Evolutionary conservation across 2,797 vertebrate genomes (phyloP).

Genomic region (Taeniopygia guttata): DNA sequence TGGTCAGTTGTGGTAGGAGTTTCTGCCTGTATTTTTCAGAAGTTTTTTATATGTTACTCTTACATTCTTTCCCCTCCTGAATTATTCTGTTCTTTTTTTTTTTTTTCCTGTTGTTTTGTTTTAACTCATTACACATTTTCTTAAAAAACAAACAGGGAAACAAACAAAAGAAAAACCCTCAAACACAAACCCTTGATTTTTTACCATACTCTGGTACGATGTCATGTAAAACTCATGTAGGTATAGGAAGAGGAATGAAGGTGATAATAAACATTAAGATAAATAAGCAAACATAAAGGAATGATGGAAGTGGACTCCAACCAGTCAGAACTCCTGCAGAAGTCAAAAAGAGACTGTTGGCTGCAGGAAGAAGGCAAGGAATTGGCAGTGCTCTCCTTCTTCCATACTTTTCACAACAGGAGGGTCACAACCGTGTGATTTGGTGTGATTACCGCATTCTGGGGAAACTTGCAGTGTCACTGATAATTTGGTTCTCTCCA

Average conservation of each 20-base stretch:
- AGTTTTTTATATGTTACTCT: not conserved
- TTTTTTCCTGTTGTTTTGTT: not conserved
- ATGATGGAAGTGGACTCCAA: not conserved
- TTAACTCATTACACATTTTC: not conserved
- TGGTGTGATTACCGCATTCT: not conserved
- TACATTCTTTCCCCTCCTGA: not conserved
- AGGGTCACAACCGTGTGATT: not conserved
- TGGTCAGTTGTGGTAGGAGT: not conserved
- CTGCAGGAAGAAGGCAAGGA: not conserved
- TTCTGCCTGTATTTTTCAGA: not conserved
- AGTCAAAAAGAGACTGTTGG: not conserved
- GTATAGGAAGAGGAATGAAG: not conserved
- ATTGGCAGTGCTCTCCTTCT: not conserved
- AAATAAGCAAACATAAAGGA: not conserved
- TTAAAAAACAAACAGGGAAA: not conserved
- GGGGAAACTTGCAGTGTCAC: not conserved
- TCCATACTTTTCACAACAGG: not conserved
- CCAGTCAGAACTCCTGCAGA: not conserved
- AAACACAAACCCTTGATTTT: not conserved
- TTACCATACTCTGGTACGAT: not conserved
- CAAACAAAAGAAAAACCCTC: not conserved
- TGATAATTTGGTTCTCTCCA: not conserved
- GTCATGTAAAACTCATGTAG: not conserved
- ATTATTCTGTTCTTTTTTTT: not conserved
- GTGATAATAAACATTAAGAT: not conserved